Evolutionary conservation across 2,888 invertebrate species (phyloP).

Genomic region (Cremastobaeus sp.): DNA sequence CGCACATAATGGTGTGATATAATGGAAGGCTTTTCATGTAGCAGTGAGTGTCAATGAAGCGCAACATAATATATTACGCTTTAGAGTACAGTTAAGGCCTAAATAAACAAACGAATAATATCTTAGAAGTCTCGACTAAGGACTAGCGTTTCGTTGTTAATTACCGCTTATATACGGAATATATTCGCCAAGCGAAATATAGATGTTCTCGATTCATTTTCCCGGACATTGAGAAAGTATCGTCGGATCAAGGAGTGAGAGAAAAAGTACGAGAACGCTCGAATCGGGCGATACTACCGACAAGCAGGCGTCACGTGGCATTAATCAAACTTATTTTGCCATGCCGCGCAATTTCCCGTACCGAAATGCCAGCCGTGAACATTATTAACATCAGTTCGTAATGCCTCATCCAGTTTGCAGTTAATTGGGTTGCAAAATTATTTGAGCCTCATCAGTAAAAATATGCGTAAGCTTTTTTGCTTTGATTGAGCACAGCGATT

Average conservation of each 20-base stretch:
- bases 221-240: slow-evolving; percentile 66
- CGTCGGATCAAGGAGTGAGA: slow-evolving; percentile 23
- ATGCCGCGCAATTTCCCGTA: not conserved
- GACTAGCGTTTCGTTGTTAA: slow-evolving; percentile 66
- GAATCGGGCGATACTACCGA: too few species aligned
- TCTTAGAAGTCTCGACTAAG: slow-evolving; percentile 48
- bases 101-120: slow-evolving; percentile 67
- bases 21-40: slow-evolving; percentile 69
- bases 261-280: not conserved
- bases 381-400: slow-evolving; percentile 1
- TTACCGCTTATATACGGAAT: slow-evolving; percentile 68
- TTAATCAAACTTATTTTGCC: not conserved
- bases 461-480: slow-evolving; percentile 15
- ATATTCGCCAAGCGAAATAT: slow-evolving; percentile 67
- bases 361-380: not conserved
- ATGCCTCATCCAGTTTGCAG: not conserved
- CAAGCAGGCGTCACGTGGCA: too few species aligned
- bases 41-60: slow-evolving; percentile 66
- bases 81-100: slow-evolving; percentile 72
- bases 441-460: slow-evolving; percentile 16
- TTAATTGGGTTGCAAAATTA: slow-evolving; percentile 5
- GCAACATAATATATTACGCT: slow-evolving; percentile 67
- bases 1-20: slow-evolving; percentile 30
- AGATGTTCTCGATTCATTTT: slow-evolving; percentile 65
- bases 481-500: slow-evolving; percentile 3